phyloP scores from a whole-genome alignment of 2,888 invertebrate genomes.

The Cistogaster globosa region DNA sequence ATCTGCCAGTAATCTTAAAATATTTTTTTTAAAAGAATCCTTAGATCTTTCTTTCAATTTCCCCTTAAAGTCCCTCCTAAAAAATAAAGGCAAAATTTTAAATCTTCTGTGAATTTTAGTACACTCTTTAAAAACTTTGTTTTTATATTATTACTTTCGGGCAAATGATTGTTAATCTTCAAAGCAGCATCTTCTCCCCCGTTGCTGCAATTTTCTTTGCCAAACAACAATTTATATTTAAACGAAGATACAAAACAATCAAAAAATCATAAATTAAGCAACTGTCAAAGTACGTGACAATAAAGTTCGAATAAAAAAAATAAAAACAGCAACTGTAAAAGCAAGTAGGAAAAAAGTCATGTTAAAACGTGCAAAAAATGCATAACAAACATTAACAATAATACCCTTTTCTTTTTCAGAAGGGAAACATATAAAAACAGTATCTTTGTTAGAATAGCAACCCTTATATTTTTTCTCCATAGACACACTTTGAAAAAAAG shows the following conservation, averaged over 20 bases:
- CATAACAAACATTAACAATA: constrained; percentile 55
- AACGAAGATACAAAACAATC: constrained; percentile 65
- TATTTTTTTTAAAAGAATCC: too few relatives aligned
- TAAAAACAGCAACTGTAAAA: not conserved
- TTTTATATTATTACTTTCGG: constrained; percentile 18
- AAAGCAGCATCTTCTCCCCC: not conserved
- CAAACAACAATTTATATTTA: constrained; percentile 3
- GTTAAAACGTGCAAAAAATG: constrained; percentile 66
- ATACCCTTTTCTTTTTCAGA: constrained; percentile 14
- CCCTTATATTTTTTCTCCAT: constrained; percentile 39
- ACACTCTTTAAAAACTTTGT: not conserved
- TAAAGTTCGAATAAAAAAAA: constrained; percentile 64
- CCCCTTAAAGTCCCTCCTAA: too few relatives aligned
- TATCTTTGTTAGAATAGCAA: constrained; percentile 51
- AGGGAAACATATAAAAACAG: constrained; percentile 14
- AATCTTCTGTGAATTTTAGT: too few relatives aligned
- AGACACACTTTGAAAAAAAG: constrained; percentile 1
- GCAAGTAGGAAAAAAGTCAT: constrained; percentile 34
- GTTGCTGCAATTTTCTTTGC: not conserved
- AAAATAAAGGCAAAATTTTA: too few relatives aligned
- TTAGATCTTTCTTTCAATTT: too few relatives aligned
- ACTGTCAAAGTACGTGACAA: constrained; percentile 72
- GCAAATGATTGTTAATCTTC: constrained; percentile 29
- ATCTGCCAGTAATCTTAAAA: too few relatives aligned
- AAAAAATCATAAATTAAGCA: constrained; percentile 71